A percentile compares a stretch with the other conserved stretches of the same genome.
phyloP scores from a whole-genome alignment of 2,888 invertebrate genomes.

The Ypsolopha sequella region DNA sequence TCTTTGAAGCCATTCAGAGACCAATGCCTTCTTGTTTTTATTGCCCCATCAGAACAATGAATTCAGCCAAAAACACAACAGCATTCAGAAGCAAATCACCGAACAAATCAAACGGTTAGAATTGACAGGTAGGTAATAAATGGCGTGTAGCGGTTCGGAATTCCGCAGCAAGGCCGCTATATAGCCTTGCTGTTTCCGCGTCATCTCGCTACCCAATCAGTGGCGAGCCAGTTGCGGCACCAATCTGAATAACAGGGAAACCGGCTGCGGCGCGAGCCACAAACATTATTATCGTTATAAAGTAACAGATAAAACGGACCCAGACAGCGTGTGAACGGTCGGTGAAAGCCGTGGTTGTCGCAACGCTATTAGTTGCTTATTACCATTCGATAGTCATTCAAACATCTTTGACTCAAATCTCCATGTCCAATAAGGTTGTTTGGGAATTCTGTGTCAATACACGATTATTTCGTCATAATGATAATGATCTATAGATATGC shows the following conservation, averaged over 20 bases:
- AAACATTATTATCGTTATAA: slow-evolving; percentile 63
- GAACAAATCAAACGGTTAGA: slow-evolving; percentile 32
- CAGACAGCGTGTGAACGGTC: slow-evolving; percentile 65
- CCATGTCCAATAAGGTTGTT: slow-evolving; percentile 31
- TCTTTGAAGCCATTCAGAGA: slow-evolving; percentile 1
- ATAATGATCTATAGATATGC: slow-evolving; percentile 26
- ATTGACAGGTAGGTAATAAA: slow-evolving; percentile 45
- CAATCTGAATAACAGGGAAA: slow-evolving; percentile 50
- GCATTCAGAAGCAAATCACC: too few relatives aligned
- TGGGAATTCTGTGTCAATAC: slow-evolving; percentile 24
- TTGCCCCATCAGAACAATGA: not conserved
- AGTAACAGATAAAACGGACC: slow-evolving; percentile 60
- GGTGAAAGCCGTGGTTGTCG: slow-evolving; percentile 58
- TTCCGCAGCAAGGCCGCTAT: slow-evolving; percentile 57
- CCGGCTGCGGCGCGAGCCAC: slow-evolving; percentile 60
- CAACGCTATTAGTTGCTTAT: slow-evolving; percentile 45
- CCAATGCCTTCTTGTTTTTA: not conserved
- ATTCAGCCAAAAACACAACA: not conserved
- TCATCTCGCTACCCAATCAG: slow-evolving; percentile 45
- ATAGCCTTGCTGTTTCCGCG: slow-evolving; percentile 63
- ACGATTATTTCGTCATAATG: slow-evolving; percentile 30
- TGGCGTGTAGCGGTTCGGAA: slow-evolving; percentile 29
- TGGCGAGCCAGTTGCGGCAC: slow-evolving; percentile 46
- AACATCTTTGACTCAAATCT: slow-evolving; percentile 29
- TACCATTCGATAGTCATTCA: slow-evolving; percentile 38